Conservation (phyloP, 2,113 vertebrate genomes). For the Dicaeum eximium region DNA sequence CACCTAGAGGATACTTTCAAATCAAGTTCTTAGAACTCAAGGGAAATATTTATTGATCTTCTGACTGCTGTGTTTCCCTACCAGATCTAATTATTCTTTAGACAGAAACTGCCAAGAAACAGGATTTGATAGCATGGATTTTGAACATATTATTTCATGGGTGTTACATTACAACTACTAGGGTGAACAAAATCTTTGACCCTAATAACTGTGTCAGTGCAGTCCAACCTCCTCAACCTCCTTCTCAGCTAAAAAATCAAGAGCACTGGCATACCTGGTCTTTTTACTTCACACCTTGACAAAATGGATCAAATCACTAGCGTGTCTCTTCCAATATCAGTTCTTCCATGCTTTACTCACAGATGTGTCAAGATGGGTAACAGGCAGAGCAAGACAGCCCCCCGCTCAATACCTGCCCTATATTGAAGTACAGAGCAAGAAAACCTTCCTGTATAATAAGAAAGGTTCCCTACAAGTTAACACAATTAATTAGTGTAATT, state of each 20-base stretch:
- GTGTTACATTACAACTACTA: not conserved
- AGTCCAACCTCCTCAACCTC: not conserved
- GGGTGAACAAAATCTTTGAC: not conserved
- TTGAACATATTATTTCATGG: not conserved
- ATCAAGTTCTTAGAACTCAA: not conserved
- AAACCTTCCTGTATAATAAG: not conserved
- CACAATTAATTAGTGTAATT: not conserved
- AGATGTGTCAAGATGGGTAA: not conserved
- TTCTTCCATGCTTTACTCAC: not conserved
- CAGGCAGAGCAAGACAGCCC: not conserved
- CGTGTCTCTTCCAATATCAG: not conserved
- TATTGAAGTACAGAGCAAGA: not conserved
- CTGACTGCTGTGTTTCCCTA: not conserved
- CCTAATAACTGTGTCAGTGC: not conserved
- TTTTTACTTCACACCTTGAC: not conserved
- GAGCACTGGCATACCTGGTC: not conserved
- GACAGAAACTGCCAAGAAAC: not conserved
- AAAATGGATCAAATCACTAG: not conserved
- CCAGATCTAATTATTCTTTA: not conserved
- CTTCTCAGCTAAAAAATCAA: not conserved
- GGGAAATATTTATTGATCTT: not conserved
- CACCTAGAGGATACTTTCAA: not conserved
- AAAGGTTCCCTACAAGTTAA: not conserved
- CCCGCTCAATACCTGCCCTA: not conserved
- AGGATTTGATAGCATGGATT: not conserved